Evolutionary conservation across 2,113 vertebrate species (phyloP).

Genomic region (Pluvianellus socialis): DNA sequence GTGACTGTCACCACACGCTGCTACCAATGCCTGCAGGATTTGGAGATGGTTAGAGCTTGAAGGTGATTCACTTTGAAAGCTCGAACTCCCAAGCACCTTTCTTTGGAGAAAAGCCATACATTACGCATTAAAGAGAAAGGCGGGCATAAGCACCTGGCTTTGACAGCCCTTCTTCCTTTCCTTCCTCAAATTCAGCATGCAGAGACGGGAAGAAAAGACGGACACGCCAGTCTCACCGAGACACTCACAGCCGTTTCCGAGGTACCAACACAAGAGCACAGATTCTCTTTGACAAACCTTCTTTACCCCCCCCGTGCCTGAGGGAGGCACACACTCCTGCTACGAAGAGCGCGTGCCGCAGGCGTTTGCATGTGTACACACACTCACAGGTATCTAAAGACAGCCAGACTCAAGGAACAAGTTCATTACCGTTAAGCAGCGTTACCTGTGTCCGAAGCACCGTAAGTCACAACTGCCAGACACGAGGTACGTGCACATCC

Average conservation of each 20-base stretch:
- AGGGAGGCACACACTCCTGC: not conserved
- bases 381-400: accelerated
- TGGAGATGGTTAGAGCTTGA: not conserved
- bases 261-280: not conserved
- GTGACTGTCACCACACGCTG: not conserved
- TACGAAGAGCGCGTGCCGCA: accelerated
- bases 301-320: not conserved
- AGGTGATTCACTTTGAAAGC: conserved; percentile 38
- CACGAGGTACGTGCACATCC: accelerated
- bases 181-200: not conserved
- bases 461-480: not conserved
- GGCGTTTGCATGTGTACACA: accelerated
- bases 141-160: not conserved
- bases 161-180: not conserved
- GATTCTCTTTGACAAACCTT: not conserved
- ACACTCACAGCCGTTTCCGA: not conserved
- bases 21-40: not conserved
- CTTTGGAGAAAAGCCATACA: conserved; percentile 28
- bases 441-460: not conserved
- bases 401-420: accelerated
- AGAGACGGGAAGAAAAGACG: not conserved
- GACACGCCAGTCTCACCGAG: not conserved
- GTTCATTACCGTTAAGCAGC: not conserved
- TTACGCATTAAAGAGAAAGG: conserved; percentile 41
- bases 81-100: conserved; percentile 41